Evolutionary conservation across 2,113 vertebrate species (phyloP).

Genomic region (Mobula hypostoma): DNA sequence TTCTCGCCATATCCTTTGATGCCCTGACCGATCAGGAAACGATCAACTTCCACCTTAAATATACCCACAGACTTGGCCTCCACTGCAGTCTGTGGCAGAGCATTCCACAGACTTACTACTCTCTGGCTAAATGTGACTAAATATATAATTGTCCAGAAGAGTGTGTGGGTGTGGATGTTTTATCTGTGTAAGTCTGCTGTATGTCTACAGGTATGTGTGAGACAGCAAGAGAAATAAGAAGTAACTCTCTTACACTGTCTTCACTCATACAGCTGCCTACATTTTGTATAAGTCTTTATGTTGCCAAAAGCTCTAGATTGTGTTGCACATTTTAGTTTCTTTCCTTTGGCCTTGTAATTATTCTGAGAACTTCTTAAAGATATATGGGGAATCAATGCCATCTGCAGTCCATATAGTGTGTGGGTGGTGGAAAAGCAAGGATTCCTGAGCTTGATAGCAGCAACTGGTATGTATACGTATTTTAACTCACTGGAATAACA

Average conservation of each 20-base stretch:
- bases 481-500: not conserved
- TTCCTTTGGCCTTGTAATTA: not conserved
- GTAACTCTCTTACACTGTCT: not conserved
- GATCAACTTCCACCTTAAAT: too few species aligned
- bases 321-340: not conserved
- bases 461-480: not conserved
- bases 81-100: too few species aligned
- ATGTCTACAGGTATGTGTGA: not conserved
- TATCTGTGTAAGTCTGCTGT: not conserved
- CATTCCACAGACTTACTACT: too few species aligned
- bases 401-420: not conserved
- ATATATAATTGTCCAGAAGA: not conserved
- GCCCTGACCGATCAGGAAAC: too few species aligned
- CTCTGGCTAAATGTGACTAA: not conserved
- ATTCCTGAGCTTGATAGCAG: not conserved
- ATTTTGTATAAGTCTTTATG: not conserved
- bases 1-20: too few species aligned
- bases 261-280: not conserved
- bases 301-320: not conserved
- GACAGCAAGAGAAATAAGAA: not conserved
- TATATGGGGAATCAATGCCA: too few species aligned
- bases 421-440: not conserved
- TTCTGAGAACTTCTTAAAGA: not conserved
- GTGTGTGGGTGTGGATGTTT: not conserved
- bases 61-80: too few species aligned